A percentile compares a stretch with the other conserved stretches of the same genome.
Conservation (phyloP, 2,888 invertebrate genomes). For the Eristalis arbustorum region DNA sequence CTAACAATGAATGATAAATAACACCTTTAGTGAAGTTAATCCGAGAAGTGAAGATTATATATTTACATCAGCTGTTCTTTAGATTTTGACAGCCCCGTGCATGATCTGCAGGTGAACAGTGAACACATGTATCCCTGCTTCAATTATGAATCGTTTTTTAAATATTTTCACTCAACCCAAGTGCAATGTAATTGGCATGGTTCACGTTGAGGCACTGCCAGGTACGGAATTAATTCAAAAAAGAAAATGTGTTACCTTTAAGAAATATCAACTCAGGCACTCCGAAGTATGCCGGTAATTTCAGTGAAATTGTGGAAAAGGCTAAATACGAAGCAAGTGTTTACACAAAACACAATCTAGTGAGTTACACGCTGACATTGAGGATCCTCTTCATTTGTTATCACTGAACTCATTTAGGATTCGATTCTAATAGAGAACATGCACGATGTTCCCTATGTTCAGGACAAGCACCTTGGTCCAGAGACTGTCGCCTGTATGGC, state of each 20-base stretch:
- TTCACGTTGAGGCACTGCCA: constrained; percentile 86
- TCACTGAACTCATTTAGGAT: constrained; percentile 81
- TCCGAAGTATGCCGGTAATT: constrained; percentile 82
- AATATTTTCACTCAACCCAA: constrained; percentile 79
- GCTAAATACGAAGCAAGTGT: constrained; percentile 84
- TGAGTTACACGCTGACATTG: constrained; percentile 72
- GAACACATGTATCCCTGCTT: neutral
- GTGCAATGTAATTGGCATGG: constrained; percentile 86
- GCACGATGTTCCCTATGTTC: constrained; percentile 88
- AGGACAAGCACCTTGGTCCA: constrained; percentile 82
- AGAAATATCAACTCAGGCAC: constrained; percentile 80
- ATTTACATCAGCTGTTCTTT: neutral
- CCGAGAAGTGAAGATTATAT: neutral
- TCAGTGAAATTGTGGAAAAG: constrained; percentile 82
- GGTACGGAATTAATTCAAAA: constrained; percentile 80
- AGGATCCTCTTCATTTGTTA: neutral
- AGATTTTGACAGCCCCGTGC: neutral
- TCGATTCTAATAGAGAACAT: constrained; percentile 89
- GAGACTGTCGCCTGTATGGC: constrained; percentile 87
- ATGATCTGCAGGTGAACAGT: neutral
- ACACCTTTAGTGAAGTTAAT: neutral
- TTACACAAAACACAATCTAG: constrained; percentile 83
- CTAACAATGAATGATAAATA: too few species aligned
- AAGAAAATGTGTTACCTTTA: neutral
- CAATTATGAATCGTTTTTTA: constrained; percentile 80